phyloP scores from a whole-genome alignment of 2,888 invertebrate genomes.

The Agonopterix arenella region DNA sequence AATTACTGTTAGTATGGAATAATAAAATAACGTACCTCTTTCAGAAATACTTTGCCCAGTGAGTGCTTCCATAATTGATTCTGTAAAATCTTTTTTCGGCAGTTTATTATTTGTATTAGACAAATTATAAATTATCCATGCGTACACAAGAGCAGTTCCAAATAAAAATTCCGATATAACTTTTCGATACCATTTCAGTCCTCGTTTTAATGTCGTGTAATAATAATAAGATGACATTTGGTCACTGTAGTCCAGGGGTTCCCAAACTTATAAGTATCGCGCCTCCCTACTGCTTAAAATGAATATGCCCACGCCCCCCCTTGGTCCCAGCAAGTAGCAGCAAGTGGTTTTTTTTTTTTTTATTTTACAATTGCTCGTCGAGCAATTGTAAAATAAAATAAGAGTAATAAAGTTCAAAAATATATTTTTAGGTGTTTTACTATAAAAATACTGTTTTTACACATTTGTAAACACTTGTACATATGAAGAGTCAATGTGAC shows the following conservation, averaged over 20 bases:
- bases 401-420: conserved; percentile 9
- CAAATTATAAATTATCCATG: conserved; percentile 18
- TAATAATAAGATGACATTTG: conserved; percentile 10
- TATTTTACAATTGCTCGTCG: too few relatives aligned
- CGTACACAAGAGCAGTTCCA: conserved; percentile 19
- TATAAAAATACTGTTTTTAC: conserved; percentile 6
- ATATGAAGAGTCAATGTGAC: conserved; percentile 8
- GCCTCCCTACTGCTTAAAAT: conserved; percentile 10
- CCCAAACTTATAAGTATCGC: conserved; percentile 6
- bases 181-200: conserved; percentile 22
- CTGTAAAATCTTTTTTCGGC: not conserved
- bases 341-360: too few relatives aligned
- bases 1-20: too few relatives aligned
- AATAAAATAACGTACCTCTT: too few relatives aligned
- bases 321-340: conserved; percentile 5
- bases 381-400: conserved; percentile 9
- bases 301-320: conserved; percentile 7
- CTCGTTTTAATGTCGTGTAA: conserved; percentile 20
- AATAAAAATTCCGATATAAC: conserved; percentile 21
- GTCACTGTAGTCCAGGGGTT: not conserved
- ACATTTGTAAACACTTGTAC: conserved; percentile 3
- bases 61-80: not conserved
- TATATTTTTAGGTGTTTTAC: conserved; percentile 8
- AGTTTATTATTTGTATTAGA: not conserved
- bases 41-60: too few relatives aligned